Evolutionary conservation across 2,888 invertebrate species (phyloP), one percentile per base, ranked within the genome.

Genomic region (Ormyrus labotus): DNA sequence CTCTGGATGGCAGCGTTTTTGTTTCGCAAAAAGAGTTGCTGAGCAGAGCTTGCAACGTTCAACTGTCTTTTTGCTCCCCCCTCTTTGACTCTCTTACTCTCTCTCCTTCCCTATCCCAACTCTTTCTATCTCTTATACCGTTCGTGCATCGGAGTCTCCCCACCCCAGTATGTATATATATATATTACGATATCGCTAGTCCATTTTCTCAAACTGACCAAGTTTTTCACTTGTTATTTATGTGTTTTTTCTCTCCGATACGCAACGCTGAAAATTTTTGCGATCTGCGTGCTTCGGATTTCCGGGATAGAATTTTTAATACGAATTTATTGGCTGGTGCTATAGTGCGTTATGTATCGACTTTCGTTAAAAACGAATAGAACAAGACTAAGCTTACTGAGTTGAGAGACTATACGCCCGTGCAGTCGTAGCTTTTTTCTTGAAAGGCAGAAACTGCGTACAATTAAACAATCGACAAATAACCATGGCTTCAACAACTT

Each of bases 401-500:
- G 4, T 34, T 19, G 11, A 55, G 53, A 19, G 50, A 51, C 13
- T 55, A 34, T 19, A 45, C 61, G 48, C 45, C 50, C 53, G 11
- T 78, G 61, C 34, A 19, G 67, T 11, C 60, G 47, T 55, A 73
- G 13, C 51, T 60, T 58, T n/a, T 60, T 34, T 11, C 58, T 10
- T 10, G 13, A 60, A 55, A 19, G 34, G 9, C 58, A 51, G 10
- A 69, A 47, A 68, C 48, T 50, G 13, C 57, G 48, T 8, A 57
- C 68, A 50, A 55, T 67, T 65, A 50, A 72, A 63, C 47, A 60
- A 58, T 70, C 73, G 58, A 58, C 50, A 47, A 70, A n/a, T 61
- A 51, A 71, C 76, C 68, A 89, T 89, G 89, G 89, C 89, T 84
- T 89, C 89, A 70, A 88, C 89, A 68, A 88, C 89, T 80, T 86